These are phyloP conservation scores for Leptosomus discolor DNA, from an alignment of 2,113 vertebrate species.

Conservation along the genomic window DNA sequence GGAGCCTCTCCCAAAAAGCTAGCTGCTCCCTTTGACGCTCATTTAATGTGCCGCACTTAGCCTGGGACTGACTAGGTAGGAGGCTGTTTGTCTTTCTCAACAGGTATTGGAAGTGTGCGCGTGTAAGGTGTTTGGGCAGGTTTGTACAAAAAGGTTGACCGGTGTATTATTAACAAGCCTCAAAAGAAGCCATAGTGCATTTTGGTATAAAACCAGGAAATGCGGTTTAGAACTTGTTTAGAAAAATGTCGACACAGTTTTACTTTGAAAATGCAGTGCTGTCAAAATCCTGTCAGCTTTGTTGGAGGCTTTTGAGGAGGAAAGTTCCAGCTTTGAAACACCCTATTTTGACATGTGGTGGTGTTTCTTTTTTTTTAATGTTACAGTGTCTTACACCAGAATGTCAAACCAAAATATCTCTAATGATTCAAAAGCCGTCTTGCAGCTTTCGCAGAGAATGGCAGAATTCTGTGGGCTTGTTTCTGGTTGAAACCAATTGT, in stretches of 20 bases:
- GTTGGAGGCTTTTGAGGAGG: neutral
- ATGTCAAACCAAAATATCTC: neutral
- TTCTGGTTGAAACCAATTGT: neutral
- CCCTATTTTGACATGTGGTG: neutral
- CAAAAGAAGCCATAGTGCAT: neutral
- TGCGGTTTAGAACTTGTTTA: neutral
- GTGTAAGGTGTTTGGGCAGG: neutral
- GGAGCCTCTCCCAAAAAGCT: neutral
- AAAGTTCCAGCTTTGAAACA: neutral
- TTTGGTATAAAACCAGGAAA: neutral
- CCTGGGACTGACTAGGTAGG: neutral
- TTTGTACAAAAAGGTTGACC: neutral
- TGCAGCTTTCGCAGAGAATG: neutral
- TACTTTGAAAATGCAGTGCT: neutral
- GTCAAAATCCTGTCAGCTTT: constrained; percentile 3
- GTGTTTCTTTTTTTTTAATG: neutral
- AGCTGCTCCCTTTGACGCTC: neutral
- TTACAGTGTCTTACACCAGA: neutral
- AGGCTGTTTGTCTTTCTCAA: neutral
- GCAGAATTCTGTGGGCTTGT: neutral
- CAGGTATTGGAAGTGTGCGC: neutral
- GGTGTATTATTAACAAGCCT: neutral
- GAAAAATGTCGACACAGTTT: neutral
- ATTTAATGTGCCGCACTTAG: neutral
- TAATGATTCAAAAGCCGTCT: neutral